These are phyloP conservation scores for Drosophila tristis DNA, from an alignment of 1,140 invertebrate genomes.

Conservation along the genomic window DNA sequence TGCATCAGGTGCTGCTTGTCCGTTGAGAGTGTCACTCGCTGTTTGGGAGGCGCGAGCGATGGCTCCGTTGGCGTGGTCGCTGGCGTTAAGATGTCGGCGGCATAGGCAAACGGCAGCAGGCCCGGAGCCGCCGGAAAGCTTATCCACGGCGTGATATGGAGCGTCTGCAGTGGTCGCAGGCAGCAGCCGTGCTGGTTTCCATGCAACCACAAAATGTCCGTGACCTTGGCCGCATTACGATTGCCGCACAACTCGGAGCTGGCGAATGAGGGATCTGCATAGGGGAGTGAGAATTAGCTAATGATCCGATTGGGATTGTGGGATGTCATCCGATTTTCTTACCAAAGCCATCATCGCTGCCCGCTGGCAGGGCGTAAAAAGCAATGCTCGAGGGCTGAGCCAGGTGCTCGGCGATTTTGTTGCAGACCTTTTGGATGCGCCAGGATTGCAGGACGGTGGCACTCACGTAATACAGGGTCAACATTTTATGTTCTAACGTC, in stretches of 20 bases:
- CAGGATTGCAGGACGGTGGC: slow-evolving; percentile 88
- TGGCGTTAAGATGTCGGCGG: slow-evolving; percentile 40
- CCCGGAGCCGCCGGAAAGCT: slow-evolving; percentile 69
- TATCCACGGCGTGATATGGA: slow-evolving; percentile 84
- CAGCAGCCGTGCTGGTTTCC: slow-evolving; percentile 85
- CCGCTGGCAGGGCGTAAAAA: slow-evolving; percentile 81
- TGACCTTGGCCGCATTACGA: slow-evolving; percentile 85
- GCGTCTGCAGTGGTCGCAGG: slow-evolving; percentile 83
- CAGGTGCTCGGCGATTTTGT: slow-evolving; percentile 84
- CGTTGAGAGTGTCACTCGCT: slow-evolving; percentile 42
- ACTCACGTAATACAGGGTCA: slow-evolving; percentile 89
- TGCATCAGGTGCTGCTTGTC: slow-evolving; percentile 51
- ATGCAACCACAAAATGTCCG: slow-evolving; percentile 86
- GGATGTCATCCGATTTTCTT: slow-evolving; percentile 22
- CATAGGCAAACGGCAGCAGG: slow-evolving; percentile 67
- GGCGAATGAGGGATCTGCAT: slow-evolving; percentile 75
- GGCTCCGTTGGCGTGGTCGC: slow-evolving; percentile 42
- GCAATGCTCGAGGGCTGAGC: slow-evolving; percentile 80
- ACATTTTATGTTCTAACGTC: slow-evolving; percentile 46
- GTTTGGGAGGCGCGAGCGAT: not conserved
- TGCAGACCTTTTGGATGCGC: slow-evolving; percentile 86
- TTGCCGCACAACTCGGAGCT: slow-evolving; percentile 86
- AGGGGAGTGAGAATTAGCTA: not conserved
- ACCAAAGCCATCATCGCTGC: slow-evolving; percentile 76
- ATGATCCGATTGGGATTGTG: too few species aligned